Percentiles rank a stretch among this genome's conserved stretches.
Conservation (phyloP, 2,888 invertebrate genomes). For the Callinectes sapidus region DNA sequence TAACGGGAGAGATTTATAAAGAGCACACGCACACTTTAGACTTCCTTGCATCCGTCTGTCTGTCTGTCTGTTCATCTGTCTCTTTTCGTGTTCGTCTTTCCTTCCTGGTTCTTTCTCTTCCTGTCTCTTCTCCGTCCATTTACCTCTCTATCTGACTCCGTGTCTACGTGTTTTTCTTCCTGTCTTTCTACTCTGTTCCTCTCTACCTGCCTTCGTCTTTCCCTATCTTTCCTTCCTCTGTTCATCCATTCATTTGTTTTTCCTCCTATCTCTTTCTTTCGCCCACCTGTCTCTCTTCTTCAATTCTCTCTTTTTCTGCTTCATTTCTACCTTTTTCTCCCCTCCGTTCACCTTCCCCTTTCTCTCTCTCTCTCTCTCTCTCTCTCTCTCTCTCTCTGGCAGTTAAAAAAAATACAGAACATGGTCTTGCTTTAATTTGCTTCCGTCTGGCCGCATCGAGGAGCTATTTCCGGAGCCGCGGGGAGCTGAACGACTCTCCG, state of each 20-base stretch:
- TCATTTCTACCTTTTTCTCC: not conserved
- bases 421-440: not conserved
- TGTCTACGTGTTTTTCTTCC: not conserved
- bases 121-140: too few relatives aligned
- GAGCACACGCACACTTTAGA: not conserved
- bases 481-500: not conserved
- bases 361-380: not conserved
- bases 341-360: not conserved
- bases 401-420: not conserved
- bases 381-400: not conserved
- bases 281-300: not conserved
- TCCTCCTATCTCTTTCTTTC: not conserved
- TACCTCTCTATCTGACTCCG: not conserved
- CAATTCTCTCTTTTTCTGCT: not conserved
- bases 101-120: too few relatives aligned
- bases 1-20: not conserved
- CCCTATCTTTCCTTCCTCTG: not conserved
- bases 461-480: slow-evolving; percentile 19
- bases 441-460: not conserved
- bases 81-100: not conserved
- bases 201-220: not conserved
- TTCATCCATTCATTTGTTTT: not conserved
- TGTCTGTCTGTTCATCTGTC: not conserved
- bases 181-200: not conserved
- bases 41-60: not conserved